Evolutionary conservation across 2,797 vertebrate species (phyloP), one percentile per base, ranked within the genome.

Genomic region (Synanceia verrucosa): DNA sequence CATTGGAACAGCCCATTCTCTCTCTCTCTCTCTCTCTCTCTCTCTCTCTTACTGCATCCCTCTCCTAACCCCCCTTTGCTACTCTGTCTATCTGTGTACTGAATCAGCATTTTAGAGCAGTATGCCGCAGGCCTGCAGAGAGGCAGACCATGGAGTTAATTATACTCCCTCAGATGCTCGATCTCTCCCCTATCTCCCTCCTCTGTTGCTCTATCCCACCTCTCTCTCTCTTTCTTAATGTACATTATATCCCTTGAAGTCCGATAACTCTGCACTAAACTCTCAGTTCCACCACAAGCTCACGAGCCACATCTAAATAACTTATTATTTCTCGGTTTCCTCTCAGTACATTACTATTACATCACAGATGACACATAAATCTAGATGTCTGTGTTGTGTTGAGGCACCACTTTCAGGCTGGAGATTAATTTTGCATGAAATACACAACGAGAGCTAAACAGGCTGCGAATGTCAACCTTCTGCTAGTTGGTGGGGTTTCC

Each of bases 41-140:
- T 24, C 50, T 44, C 75, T 50, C 26, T 55, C 41, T 55, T 28
- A 59, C 75, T 86, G 72, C 78, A 67, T 65, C 70, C 50, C 70
- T 76, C 78, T 66, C 79, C 81, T 72, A 66, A 52, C 69, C 78
- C 73, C 71, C 18, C 33, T 55, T 83, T 82, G 70, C 77, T 63
- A 61, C 76, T 79, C 67, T 64, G 67, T 85, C 85, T 89, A 81
- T 87, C 87, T 86, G 78, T 85, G 63, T 89, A 86, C 91, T 93
- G 92, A 92, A 90, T 93, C 93, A 93, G 92, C 93, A 89, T 84
- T 93, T 92, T 73, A 65, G 78, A 85, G 83, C 87, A 76, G 76
- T 83, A 71, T 92, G 89, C 91, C 79, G 86, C 91, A 92, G 88
- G 87, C 87, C 90, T 91, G 92, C 92, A 89, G 88, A 88, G 87